These are phyloP conservation scores for Caenorhabditis imperialis DNA, from an alignment of 2,888 invertebrate genomes.

Conservation along the genomic window DNA sequence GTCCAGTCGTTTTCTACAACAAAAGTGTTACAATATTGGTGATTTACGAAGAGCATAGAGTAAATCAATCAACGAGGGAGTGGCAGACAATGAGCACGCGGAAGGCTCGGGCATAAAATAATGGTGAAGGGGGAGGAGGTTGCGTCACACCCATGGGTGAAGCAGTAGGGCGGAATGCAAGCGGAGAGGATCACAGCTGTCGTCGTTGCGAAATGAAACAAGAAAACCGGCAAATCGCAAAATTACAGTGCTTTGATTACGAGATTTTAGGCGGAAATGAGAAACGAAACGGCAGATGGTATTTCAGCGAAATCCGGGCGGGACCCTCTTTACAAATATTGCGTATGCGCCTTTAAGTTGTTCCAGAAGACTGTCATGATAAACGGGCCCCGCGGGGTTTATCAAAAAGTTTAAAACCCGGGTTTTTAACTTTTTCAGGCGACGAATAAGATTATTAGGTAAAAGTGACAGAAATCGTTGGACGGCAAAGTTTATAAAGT, in stretches of 20 bases:
- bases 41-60: conserved; percentile 15
- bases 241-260: conserved; percentile 23
- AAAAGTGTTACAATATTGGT: not conserved
- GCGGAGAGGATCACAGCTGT: conserved; percentile 7
- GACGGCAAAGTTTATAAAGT: not conserved
- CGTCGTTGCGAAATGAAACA: conserved; percentile 36
- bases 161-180: conserved; percentile 10
- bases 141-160: conserved; percentile 26
- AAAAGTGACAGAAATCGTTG: not conserved
- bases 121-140: conserved; percentile 6
- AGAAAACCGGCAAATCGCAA: conserved; percentile 6
- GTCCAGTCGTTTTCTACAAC: too few species aligned
- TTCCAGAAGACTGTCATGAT: not conserved
- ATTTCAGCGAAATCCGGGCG: too few species aligned
- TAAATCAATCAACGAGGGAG: conserved; percentile 42
- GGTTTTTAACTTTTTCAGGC: not conserved
- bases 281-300: not conserved
- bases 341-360: not conserved
- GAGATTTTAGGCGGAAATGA: conserved; percentile 5
- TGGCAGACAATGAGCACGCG: conserved; percentile 18
- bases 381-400: not conserved
- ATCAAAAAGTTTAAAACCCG: conserved; percentile 1
- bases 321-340: not conserved
- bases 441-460: not conserved
- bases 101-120: conserved; percentile 9